phyloP scores from a whole-genome alignment of 2,797 vertebrate genomes.

The Phalloptychus januarius region DNA sequence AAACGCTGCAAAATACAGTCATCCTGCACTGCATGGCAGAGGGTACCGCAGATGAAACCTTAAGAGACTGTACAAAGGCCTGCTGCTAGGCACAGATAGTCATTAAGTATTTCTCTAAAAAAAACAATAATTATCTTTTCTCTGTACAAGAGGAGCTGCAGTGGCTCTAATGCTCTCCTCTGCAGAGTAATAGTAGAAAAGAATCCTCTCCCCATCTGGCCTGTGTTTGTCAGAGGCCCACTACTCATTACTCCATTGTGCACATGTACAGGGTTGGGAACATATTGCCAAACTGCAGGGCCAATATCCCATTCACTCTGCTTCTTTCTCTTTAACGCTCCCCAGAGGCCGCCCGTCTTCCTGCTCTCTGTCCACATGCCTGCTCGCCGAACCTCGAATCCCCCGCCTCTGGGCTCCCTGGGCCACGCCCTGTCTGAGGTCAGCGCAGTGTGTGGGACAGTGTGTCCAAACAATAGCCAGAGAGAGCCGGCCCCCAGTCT shows the following conservation, averaged over 20 bases:
- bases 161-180: slow-evolving; percentile 53
- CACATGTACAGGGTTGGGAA: slow-evolving; percentile 56
- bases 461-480: slow-evolving; percentile 78
- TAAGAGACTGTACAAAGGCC: slow-evolving; percentile 26
- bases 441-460: slow-evolving; percentile 75
- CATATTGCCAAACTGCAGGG: slow-evolving; percentile 54
- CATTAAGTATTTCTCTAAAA: slow-evolving; percentile 53
- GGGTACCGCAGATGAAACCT: slow-evolving; percentile 20
- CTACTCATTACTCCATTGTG: slow-evolving; percentile 73
- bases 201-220: slow-evolving; percentile 78
- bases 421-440: slow-evolving; percentile 79
- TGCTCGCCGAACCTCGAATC: slow-evolving; percentile 50
- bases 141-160: slow-evolving; percentile 45
- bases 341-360: slow-evolving; percentile 70
- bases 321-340: slow-evolving; percentile 51
- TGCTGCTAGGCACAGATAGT: slow-evolving; percentile 35
- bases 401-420: slow-evolving; percentile 56
- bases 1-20: not conserved
- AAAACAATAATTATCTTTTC: slow-evolving; percentile 52
- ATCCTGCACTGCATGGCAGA: slow-evolving; percentile 13
- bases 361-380: slow-evolving; percentile 60
- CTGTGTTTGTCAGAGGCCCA: slow-evolving; percentile 74
- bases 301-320: slow-evolving; percentile 57
- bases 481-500: slow-evolving; percentile 44
- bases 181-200: slow-evolving; percentile 66